Percentiles rank a stretch among this genome's conserved stretches.
Conservation (phyloP, 2,113 vertebrate species). For the Lipotes vexillifer region DNA sequence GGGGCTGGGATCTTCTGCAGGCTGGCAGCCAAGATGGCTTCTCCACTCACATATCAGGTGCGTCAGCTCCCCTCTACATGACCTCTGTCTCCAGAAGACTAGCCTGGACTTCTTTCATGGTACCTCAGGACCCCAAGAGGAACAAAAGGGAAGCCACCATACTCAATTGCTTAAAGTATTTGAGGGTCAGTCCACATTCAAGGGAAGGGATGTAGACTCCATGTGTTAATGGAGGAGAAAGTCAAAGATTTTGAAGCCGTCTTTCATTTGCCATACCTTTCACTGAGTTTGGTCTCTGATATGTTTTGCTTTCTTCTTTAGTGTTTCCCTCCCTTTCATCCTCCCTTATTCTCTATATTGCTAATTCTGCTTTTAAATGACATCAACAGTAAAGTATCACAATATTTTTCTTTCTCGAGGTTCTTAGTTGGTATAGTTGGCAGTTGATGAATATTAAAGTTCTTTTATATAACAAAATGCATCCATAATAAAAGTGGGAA, state of each 20-base stretch:
- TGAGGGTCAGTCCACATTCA: not conserved
- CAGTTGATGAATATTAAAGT: not conserved
- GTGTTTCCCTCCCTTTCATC: too few species aligned
- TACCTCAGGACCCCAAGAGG: not conserved
- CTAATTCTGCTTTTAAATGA: not conserved
- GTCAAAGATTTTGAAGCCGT: not conserved
- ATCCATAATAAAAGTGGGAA: not conserved
- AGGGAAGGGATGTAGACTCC: not conserved
- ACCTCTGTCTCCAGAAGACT: not conserved
- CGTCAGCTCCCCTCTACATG: not conserved
- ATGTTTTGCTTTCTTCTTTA: not conserved
- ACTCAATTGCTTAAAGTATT: not conserved
- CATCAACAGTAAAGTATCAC: not conserved
- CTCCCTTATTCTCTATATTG: not conserved
- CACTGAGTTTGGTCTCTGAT: not conserved
- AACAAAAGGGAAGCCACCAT: not conserved
- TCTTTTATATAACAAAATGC: not conserved
- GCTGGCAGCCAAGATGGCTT: not conserved
- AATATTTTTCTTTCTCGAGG: not conserved
- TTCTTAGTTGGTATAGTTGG: not conserved
- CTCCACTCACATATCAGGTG: not conserved
- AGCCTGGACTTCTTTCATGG: not conserved
- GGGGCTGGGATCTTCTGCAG: not conserved
- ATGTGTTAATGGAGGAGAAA: not conserved
- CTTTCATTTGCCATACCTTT: not conserved